Conservation (phyloP, 2,113 vertebrate species). For the Piaya cayana region DNA sequence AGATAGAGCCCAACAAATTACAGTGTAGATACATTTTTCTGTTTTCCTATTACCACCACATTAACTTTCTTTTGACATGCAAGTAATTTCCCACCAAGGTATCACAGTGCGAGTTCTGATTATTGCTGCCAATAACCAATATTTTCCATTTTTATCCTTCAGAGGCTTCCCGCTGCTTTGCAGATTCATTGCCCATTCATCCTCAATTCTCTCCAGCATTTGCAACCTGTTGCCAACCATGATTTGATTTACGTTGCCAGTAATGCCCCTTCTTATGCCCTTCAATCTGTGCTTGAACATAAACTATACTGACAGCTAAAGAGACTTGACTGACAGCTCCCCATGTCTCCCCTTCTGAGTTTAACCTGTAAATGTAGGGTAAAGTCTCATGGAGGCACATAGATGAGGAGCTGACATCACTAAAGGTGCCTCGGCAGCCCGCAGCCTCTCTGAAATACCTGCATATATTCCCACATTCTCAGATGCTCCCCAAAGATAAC, state of each 20-base stretch:
- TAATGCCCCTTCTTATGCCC: neutral
- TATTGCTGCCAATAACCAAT: neutral
- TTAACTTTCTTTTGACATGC: neutral
- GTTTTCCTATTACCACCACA: neutral
- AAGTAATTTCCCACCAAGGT: neutral
- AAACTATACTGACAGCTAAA: neutral
- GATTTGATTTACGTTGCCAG: slow-evolving; percentile 26
- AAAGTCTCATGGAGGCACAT: neutral
- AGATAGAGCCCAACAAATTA: neutral
- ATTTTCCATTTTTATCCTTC: slow-evolving; percentile 7
- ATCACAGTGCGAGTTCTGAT: neutral
- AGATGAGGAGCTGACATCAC: neutral
- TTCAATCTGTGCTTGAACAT: neutral
- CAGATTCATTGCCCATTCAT: neutral
- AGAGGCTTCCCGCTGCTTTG: neutral
- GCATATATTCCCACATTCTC: neutral
- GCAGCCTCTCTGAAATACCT: neutral
- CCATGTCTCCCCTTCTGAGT: neutral
- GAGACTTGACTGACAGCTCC: neutral
- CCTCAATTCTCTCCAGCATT: neutral
- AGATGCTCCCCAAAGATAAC: neutral
- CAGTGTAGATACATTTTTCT: neutral
- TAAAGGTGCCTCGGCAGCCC: neutral
- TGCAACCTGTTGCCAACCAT: neutral
- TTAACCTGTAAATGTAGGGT: neutral